Conservation (phyloP, 2,797 vertebrate genomes). For the Cyprinodon diabolis region DNA sequence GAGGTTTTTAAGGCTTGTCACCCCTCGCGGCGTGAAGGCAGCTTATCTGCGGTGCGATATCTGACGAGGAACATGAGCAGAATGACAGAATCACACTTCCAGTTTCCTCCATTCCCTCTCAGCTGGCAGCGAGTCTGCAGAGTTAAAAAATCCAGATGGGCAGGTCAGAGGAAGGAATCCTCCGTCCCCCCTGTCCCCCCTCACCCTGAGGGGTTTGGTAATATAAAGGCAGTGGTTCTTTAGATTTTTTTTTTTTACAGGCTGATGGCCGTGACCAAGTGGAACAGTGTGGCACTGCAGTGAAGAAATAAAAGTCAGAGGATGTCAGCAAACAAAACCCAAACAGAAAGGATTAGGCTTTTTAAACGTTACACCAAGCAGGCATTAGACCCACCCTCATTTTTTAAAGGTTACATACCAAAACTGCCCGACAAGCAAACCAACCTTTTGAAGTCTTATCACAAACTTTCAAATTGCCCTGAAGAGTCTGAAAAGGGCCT, state of each 20-base stretch:
- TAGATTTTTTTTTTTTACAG: slow-evolving; percentile 14
- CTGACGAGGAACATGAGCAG: slow-evolving; percentile 44
- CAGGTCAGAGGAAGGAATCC: slow-evolving; percentile 49
- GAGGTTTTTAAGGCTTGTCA: slow-evolving; percentile 39
- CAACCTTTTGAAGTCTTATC: slow-evolving; percentile 37
- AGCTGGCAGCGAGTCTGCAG: slow-evolving; percentile 31
- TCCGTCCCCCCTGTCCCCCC: slow-evolving; percentile 13
- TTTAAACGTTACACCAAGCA: slow-evolving; percentile 8
- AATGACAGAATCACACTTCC: slow-evolving; percentile 38
- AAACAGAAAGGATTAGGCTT: slow-evolving; percentile 48
- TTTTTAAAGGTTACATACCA: slow-evolving; percentile 34
- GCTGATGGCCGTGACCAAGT: slow-evolving; percentile 53
- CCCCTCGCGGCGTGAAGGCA: slow-evolving; percentile 46
- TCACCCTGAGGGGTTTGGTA: slow-evolving; percentile 40
- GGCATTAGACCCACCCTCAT: neutral
- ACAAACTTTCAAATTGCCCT: slow-evolving; percentile 25
- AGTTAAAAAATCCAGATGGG: slow-evolving; percentile 58
- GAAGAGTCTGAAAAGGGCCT: slow-evolving; percentile 46
- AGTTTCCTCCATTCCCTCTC: slow-evolving; percentile 36
- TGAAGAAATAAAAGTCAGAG: slow-evolving; percentile 7
- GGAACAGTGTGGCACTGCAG: slow-evolving; percentile 37
- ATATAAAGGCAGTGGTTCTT: slow-evolving; percentile 33
- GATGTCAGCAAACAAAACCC: slow-evolving; percentile 53
- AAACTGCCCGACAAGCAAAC: slow-evolving; percentile 34
- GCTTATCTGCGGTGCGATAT: slow-evolving; percentile 34